phyloP scores from a whole-genome alignment of 2,113 vertebrate species.

The Leucopternis melanops region DNA sequence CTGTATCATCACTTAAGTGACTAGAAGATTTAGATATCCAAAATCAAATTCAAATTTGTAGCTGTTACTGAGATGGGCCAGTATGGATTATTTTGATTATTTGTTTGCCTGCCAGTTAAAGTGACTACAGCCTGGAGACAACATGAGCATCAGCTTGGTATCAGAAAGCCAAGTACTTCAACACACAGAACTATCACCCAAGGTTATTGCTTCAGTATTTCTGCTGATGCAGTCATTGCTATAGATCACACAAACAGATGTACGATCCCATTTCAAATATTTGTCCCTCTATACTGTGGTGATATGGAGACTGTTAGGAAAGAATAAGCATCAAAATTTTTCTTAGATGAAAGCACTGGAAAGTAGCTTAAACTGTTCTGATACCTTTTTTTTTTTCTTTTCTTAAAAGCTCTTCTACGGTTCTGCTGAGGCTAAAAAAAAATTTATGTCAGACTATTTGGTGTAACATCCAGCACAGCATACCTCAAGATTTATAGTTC shows the following conservation, averaged over 20 bases:
- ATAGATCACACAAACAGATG: not conserved
- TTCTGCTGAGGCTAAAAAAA: conserved; percentile 8
- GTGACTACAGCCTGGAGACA: not conserved
- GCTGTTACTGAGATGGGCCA: not conserved
- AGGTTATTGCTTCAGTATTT: not conserved
- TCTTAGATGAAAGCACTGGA: not conserved
- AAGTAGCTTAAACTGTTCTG: not conserved
- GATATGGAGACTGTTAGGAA: not conserved
- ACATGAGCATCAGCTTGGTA: not conserved
- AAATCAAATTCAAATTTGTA: not conserved
- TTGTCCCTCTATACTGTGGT: not conserved
- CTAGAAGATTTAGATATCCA: not conserved
- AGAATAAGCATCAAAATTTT: not conserved
- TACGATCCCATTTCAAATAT: not conserved
- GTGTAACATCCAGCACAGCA: not conserved
- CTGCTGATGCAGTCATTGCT: not conserved
- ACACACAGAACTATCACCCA: not conserved
- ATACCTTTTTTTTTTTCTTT: not conserved
- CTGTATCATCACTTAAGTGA: not conserved
- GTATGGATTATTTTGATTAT: not conserved
- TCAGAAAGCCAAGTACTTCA: not conserved
- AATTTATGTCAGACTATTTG: not conserved
- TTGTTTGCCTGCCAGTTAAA: not conserved
- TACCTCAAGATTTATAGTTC: conserved; percentile 29
- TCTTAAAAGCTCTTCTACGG: not conserved